A percentile compares a stretch with the other conserved stretches of the same genome.
Conservation (phyloP, 2,113 vertebrate genomes). For the Calypte anna region DNA sequence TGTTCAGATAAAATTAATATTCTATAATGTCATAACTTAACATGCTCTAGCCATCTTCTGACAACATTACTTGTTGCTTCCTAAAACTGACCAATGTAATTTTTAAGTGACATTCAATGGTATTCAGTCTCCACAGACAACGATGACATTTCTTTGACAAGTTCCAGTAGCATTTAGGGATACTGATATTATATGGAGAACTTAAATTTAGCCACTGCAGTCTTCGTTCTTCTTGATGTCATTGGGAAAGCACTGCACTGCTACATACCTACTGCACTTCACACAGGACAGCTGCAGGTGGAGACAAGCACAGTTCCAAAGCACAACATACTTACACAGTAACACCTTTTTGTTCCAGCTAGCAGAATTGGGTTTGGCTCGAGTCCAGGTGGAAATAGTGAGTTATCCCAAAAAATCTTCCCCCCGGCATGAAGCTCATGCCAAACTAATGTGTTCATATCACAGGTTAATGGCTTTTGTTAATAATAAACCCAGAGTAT, state of each 20-base stretch:
- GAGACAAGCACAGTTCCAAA: not conserved
- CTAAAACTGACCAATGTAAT: not conserved
- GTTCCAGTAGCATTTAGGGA: rapidly evolving
- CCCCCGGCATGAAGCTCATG: not conserved
- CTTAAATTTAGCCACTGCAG: not conserved
- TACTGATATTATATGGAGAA: rapidly evolving
- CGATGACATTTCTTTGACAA: not conserved
- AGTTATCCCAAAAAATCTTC: constrained; percentile 31
- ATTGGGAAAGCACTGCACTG: not conserved
- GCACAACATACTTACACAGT: not conserved
- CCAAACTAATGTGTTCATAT: not conserved
- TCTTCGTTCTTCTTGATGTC: not conserved
- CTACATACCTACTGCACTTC: not conserved
- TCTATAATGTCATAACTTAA: not conserved
- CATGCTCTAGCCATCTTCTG: not conserved
- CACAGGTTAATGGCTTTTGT: constrained; percentile 6
- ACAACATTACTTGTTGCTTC: not conserved
- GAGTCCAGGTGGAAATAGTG: constrained; percentile 5
- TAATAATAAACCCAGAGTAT: constrained; percentile 16
- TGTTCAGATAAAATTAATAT: constrained; percentile 17
- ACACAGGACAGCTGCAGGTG: not conserved
- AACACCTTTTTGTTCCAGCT: constrained; percentile 17
- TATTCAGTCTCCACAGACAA: not conserved
- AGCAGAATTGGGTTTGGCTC: not conserved
- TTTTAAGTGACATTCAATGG: not conserved